Evolutionary conservation across 2,113 vertebrate genomes (phyloP), one percentile per base, ranked within the genome.

Genomic region (Sialia sialis): DNA sequence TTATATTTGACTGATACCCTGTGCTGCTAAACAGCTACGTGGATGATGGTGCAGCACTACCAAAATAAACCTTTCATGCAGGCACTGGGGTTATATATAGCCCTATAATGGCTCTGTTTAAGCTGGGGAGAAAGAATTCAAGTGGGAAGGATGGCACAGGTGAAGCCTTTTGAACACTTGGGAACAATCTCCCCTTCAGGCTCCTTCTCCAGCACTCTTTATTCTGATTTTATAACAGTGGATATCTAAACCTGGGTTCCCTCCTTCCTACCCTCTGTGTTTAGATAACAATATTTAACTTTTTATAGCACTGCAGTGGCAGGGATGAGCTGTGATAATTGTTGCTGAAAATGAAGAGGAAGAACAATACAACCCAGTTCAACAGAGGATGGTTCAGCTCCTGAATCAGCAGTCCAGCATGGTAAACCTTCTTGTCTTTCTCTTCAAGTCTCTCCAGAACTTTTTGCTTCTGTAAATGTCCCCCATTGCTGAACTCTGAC

Each of bases 281-380:
- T 94, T 90, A 74, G 75, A 80, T 69, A 87, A 82, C 21, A 76
- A 69, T 79, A 70, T 87, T 95, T 87, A 87, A 73, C 58, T 91
- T 96, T 87, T 83, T 87, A 93, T 62, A 91, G 78, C 62, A 67
- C 77, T 69, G 49, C 84, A 93, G 70, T 76, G 46, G 26, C 74
- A 94, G 63, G 26, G 63, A 93, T 80, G 77, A 95, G 58, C 74
- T 43, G 46, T 82, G 62, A 59, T 66, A 87, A 36, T 48, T 0
- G 1, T 36, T 75, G 74, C 58, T 91, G 77, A 58, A 87, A 91
- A 69, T 2, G 2, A 44, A 60, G 34, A 68, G 52, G 59, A 74
- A 54, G 8, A 51, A 55, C 29, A 76, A 43, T 34, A 34, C 20
- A 34, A 34, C 2, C 14, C 16, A 0, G 0, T n/a, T 72, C 46